Base-by-base conservation (phyloP, 2,888 invertebrate genomes). In the Andrena dorsata region DNA sequence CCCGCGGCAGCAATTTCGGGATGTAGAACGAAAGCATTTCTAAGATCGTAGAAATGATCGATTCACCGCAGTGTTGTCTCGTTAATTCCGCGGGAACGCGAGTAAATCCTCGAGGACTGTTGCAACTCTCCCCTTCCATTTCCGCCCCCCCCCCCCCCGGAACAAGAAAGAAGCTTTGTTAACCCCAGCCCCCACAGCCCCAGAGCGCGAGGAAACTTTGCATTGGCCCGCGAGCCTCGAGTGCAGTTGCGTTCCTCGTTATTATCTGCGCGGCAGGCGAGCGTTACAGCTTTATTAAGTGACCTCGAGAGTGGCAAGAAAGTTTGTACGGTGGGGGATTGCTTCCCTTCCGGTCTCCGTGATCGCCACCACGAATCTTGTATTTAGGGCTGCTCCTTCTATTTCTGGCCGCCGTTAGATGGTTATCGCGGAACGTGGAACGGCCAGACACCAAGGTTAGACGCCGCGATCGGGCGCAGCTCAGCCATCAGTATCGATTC, bases 391-490 rank as follows among this genome's bases (percentile, higher is more conserved):
- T 72, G 53, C 70, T 86, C 79, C 81, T 63, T 74, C 87, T 87
- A 87, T 87, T 87, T 76, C 76, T 69, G 73, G 75, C 63, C 77
- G 73, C 60, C 70, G 70, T 74, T 83, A 83, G 85, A 82, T 77
- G 74, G 75, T 80, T 75, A 76, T 84, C 83, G 71, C 28, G 53
- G 63, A 72, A 86, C 86, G 68, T 76, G 87, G 87, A 88, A 88
- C 87, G 80, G 73, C 72, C 83, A 84, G 87, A 88, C 84, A 88
- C 87, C 87, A 88, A 88, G 87, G 87, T 86, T 85, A 83, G 70
- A 66, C 60, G 65, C 56, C 53, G 16, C 80, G 80, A 81, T 83
- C 80, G 85, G 60, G 79, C 74, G 64, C 64, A 32, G 41, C 61
- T 65, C 49, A 30, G 35, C 69, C 82, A 64, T 47, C 5, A 66